Evolutionary conservation across 1,140 invertebrate species (phyloP).

Genomic region (Bacillus rossius): DNA sequence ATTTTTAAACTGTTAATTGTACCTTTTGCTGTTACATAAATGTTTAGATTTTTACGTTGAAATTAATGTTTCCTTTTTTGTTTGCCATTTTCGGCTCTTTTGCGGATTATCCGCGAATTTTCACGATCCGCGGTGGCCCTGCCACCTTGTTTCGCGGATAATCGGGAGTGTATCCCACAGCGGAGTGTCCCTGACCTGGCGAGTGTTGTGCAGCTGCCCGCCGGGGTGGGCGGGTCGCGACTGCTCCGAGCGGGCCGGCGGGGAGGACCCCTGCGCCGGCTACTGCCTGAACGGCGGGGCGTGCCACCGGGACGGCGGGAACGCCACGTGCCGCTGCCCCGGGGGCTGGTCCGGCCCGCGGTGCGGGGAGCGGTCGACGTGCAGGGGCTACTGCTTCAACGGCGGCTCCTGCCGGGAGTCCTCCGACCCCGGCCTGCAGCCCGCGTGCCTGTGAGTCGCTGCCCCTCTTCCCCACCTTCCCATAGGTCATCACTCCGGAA

Average conservation of each 20-base stretch:
- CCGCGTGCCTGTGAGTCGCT: constrained; percentile 42
- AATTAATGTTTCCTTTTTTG: too few relatives aligned
- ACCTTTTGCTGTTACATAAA: too few relatives aligned
- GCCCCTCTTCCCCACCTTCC: too few relatives aligned
- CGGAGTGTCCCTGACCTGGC: too few relatives aligned
- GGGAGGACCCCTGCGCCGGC: constrained; percentile 53
- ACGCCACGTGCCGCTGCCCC: constrained; percentile 31
- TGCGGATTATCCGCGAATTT: too few relatives aligned
- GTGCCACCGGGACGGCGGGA: constrained; percentile 23
- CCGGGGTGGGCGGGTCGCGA: constrained; percentile 46
- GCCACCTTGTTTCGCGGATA: too few relatives aligned
- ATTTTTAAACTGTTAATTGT: too few relatives aligned
- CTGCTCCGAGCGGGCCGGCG: constrained; percentile 45
- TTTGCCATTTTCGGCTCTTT: too few relatives aligned
- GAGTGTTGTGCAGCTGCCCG: constrained; percentile 41
- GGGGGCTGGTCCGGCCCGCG: constrained; percentile 47
- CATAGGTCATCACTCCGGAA: too few relatives aligned
- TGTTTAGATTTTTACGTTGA: too few relatives aligned
- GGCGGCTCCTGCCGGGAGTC: constrained; percentile 48
- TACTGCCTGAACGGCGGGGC: constrained; percentile 49
- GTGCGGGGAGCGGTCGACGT: constrained; percentile 47
- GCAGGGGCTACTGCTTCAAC: constrained; percentile 52
- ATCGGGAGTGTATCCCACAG: too few relatives aligned
- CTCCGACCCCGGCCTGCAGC: constrained; percentile 30
- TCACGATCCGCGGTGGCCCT: too few relatives aligned